Conservation (phyloP, 2,113 vertebrate species). For the Spermophilus dauricus region DNA sequence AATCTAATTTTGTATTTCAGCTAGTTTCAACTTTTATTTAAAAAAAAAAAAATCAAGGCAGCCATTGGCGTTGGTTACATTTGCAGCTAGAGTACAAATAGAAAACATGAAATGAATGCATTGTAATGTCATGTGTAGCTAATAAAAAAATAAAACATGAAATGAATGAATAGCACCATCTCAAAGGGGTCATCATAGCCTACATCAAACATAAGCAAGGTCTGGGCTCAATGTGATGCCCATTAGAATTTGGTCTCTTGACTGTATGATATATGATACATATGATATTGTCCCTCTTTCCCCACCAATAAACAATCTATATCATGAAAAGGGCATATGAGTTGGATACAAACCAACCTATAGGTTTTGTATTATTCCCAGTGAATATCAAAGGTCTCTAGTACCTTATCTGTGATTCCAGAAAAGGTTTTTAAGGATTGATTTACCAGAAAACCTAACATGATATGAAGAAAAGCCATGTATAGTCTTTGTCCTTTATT, state of each 20-base stretch:
- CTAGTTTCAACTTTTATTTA: not conserved
- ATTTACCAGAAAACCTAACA: not conserved
- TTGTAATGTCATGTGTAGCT: no score
- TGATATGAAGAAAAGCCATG: not conserved
- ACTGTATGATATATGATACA: not conserved
- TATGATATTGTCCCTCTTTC: not conserved
- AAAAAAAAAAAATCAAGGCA: not conserved
- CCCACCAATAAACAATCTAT: not conserved
- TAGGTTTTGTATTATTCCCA: slow-evolving; percentile 20
- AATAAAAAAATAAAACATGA: not conserved
- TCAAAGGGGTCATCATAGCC: not conserved
- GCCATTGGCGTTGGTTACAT: not conserved
- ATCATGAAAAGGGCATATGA: not conserved
- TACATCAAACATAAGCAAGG: not conserved
- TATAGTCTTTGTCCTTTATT: not conserved
- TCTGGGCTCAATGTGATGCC: not conserved
- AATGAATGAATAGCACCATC: not conserved
- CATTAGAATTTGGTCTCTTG: slow-evolving; percentile 9
- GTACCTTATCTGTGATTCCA: not conserved
- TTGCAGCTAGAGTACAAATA: not conserved
- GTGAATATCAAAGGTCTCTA: not conserved
- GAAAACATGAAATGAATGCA: not conserved
- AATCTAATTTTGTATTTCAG: not conserved
- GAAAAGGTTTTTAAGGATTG: slow-evolving; percentile 32
- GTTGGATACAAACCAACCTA: not conserved